Conservation (phyloP, 1,140 invertebrate species). For the Diachasma alloeum region DNA sequence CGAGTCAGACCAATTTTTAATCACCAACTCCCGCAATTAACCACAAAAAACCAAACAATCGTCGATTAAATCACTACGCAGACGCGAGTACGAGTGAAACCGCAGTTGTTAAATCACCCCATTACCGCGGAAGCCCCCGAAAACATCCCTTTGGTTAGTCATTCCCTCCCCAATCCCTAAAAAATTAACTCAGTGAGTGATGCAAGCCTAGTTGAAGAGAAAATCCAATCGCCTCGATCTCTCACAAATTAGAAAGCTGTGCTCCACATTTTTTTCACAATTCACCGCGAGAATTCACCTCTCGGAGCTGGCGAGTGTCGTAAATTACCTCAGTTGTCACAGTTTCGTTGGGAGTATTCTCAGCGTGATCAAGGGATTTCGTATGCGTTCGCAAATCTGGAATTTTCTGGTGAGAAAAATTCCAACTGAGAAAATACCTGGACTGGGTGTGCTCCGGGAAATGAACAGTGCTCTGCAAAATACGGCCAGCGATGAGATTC, state of each 20-base stretch:
- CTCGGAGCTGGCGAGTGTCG: background rate
- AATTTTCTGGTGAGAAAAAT: background rate
- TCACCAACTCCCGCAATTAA: too few species aligned
- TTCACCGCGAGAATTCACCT: too few species aligned
- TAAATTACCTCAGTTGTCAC: background rate
- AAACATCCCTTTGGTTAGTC: background rate
- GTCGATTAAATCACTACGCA: background rate
- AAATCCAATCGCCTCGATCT: background rate
- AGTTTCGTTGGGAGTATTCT: background rate
- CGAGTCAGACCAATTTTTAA: background rate
- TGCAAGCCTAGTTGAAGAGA: background rate
- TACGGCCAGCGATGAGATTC: conserved; percentile 48
- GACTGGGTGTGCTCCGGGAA: background rate
- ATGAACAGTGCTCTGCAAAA: conserved; percentile 33
- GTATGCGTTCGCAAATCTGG: background rate
- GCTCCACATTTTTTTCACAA: background rate
- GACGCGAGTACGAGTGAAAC: background rate
- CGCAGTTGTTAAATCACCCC: background rate
- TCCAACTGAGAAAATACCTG: background rate
- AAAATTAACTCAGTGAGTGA: background rate
- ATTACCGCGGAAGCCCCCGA: background rate
- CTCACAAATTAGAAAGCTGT: background rate
- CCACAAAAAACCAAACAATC: background rate
- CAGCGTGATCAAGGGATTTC: background rate
- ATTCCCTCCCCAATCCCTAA: too few species aligned